These are phyloP conservation scores for Maniola hyperantus DNA, from an alignment of 2,888 invertebrate genomes.

Conservation along the genomic window DNA sequence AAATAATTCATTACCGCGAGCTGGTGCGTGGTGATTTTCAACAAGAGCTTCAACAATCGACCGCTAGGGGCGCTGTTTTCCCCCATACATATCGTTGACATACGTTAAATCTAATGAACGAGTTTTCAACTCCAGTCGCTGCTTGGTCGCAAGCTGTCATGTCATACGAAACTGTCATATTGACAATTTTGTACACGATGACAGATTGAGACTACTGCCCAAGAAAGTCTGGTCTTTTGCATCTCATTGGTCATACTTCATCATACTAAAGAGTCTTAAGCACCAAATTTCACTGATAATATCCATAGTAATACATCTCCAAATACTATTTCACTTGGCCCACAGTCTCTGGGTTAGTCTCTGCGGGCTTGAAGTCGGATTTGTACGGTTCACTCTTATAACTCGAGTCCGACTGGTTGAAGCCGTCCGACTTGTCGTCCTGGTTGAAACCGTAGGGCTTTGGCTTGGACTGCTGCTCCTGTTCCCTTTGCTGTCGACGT, in stretches of 20 bases:
- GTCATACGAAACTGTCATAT: background rate
- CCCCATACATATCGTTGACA: no score
- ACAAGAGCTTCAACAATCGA: no score
- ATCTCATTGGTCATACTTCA: background rate
- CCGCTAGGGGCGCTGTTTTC: no score
- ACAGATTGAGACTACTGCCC: background rate
- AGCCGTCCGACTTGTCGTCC: constrained; percentile 50
- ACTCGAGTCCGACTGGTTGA: constrained; percentile 53
- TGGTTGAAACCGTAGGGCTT: constrained; percentile 47
- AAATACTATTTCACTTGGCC: constrained; percentile 74
- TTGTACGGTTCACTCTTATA: constrained; percentile 62
- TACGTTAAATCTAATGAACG: no score
- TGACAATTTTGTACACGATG: background rate
- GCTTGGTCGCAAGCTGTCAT: background rate
- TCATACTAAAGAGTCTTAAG: constrained; percentile 42
- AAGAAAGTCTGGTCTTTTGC: background rate
- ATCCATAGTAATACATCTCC: constrained; percentile 52
- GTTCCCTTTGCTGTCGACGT: constrained; percentile 91
- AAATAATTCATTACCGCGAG: background rate
- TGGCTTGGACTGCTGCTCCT: constrained; percentile 77
- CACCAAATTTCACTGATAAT: constrained; percentile 51
- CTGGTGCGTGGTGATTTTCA: background rate
- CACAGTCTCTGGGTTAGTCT: constrained; percentile 57
- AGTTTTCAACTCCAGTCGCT: background rate
- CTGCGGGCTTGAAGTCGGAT: constrained; percentile 59